These are phyloP conservation scores for Drosophila neoperkinsi DNA, from an alignment of 2,888 invertebrate species.

Conservation along the genomic window DNA sequence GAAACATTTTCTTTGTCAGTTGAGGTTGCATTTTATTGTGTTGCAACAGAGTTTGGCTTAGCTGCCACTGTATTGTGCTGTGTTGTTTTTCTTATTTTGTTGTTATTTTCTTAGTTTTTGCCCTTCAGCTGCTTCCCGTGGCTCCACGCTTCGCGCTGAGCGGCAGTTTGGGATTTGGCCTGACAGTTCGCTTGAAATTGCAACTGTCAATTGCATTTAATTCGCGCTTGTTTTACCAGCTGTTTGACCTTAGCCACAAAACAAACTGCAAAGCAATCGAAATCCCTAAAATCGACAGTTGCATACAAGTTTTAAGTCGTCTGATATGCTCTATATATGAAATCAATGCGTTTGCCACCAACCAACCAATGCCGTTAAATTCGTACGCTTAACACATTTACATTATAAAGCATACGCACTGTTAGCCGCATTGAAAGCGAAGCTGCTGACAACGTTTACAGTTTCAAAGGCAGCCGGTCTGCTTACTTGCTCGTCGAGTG, in stretches of 20 bases:
- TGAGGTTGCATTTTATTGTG: slow-evolving; percentile 79
- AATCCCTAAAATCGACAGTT: slow-evolving; percentile 18
- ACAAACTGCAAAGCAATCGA: neutral
- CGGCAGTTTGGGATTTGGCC: slow-evolving; percentile 79
- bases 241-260: slow-evolving; percentile 67
- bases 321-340: neutral
- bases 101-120: slow-evolving; percentile 24
- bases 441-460: slow-evolving; percentile 61
- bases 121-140: slow-evolving; percentile 26
- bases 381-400: slow-evolving; percentile 16
- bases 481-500: slow-evolving; percentile 48
- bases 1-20: slow-evolving; percentile 80
- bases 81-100: slow-evolving; percentile 16
- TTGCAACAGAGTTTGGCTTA: slow-evolving; percentile 71
- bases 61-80: slow-evolving; percentile 34
- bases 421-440: slow-evolving; percentile 37
- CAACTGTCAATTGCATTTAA: slow-evolving; percentile 84
- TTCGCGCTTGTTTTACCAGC: slow-evolving; percentile 64
- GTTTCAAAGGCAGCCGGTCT: slow-evolving; percentile 61
- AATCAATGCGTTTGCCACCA: neutral
- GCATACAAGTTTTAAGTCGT: neutral
- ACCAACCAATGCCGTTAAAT: neutral
- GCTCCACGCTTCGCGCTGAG: slow-evolving; percentile 37
- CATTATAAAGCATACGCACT: slow-evolving; percentile 28
- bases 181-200: slow-evolving; percentile 83